Evolutionary conservation across 2,888 invertebrate genomes (phyloP), one percentile per base, ranked within the genome.

Genomic region (Mythimna ferrago): DNA sequence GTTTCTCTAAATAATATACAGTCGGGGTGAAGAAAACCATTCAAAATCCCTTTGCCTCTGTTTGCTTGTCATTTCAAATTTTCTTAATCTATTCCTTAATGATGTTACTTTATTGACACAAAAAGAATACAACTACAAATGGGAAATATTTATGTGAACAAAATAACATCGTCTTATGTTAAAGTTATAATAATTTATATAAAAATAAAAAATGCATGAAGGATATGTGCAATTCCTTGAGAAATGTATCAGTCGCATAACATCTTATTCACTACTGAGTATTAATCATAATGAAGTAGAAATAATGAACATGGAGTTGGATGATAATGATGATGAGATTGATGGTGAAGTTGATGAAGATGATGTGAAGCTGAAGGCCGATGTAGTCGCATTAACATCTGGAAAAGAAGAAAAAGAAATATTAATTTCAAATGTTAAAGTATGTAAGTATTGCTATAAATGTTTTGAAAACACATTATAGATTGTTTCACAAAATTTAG

Each of bases 21-120:
- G 88, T 87, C 85, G 62, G 77, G 84, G 88, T 88, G 85, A 93
- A 92, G 94, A 93, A 90, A 94, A 94, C 95, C 96, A 69, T 93
- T 92, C 94, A 95, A 95, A 95, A 85, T 91, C 90, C 92, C 90
- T 92, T 92, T 95, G 96, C 96, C 96, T 96, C 96, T 90, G 91
- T 92, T 92, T 93, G 96, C 96, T 96, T 95, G 95, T 96, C 95
- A 88, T 92, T 91, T 87, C 73, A 81, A 44, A 86, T 89, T 88
- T 83, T 84, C 91, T 93, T 93, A 91, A 89, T 76, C 74, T 88
- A 92, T 88, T 32, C 65, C 67, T 66, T 65, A 78, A 10, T 78
- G 84, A 91, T 88, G 89, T 84, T 77, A 89, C 86, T 87, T 89
- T 81, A 87, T 88, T 89, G 87, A 89, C 78, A 86, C 68, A 84